Conservation (phyloP, 2,888 invertebrate species). For the Lottia scabra region DNA sequence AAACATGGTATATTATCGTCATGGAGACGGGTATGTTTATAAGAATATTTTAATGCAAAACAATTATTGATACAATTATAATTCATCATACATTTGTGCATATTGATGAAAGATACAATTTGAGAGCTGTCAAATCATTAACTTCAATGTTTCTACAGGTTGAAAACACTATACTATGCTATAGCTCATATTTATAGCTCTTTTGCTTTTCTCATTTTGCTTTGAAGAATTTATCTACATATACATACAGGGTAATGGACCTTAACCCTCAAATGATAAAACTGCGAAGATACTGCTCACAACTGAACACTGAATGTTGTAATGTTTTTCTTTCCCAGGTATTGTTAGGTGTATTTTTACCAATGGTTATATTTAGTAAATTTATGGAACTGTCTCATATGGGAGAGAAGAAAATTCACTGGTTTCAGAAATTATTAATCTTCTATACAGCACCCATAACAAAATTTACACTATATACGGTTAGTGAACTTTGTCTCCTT, state of each 20-base stretch:
- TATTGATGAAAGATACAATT: too few species aligned
- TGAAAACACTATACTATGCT: too few species aligned
- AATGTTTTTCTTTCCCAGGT: slow-evolving; percentile 37
- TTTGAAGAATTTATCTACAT: too few species aligned
- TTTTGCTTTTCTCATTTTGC: too few species aligned
- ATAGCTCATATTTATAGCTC: too few species aligned
- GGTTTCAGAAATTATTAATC: slow-evolving; percentile 53
- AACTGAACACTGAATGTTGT: not conserved
- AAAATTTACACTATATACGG: slow-evolving; percentile 63
- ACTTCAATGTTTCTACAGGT: too few species aligned
- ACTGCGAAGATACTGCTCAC: too few species aligned
- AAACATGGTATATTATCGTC: slow-evolving; percentile 55
- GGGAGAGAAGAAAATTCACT: slow-evolving; percentile 38
- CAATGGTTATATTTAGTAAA: slow-evolving; percentile 38
- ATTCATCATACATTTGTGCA: too few species aligned
- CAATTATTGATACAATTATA: too few species aligned
- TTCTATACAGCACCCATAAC: slow-evolving; percentile 67
- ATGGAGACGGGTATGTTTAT: slow-evolving; percentile 40
- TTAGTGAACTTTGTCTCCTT: slow-evolving; percentile 39
- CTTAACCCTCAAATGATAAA: too few species aligned
- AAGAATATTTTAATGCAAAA: not conserved
- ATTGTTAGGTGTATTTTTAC: slow-evolving; percentile 41
- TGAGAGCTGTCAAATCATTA: too few species aligned
- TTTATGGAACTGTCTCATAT: slow-evolving; percentile 40
- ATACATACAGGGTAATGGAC: too few species aligned